Evolutionary conservation across 2,888 invertebrate genomes (phyloP), one percentile per base, ranked within the genome.

Genomic region (Drosophila pseudotakahashii): DNA sequence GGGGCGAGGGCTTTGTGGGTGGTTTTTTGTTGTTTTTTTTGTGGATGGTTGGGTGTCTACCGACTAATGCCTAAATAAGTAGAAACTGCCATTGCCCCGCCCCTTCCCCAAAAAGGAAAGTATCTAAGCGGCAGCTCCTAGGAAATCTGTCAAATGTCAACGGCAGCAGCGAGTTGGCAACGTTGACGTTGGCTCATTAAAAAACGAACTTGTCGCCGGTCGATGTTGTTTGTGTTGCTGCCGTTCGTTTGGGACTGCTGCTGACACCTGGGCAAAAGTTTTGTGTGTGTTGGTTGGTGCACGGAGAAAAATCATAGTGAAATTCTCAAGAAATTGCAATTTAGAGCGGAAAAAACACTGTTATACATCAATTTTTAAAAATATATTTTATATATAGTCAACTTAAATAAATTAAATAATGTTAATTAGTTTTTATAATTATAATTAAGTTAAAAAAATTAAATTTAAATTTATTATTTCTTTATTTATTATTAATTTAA

Each of bases 61-160:
- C 54, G 50, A 50, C 77, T 75, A 76, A 81, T 69, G 70, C 64
- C 76, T 23, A 76, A 81, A 75, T 78, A 84, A 81, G 71, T 77
- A 63, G 71, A 71, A 75, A 69, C 50, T 62, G 60, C 54, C 19
- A 19, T 19, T 19, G 19, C 19, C 19, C 30, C 30, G 5, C 10
- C 14, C 10, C 14, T 19, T 19, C 19, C 19, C 19, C 1, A 19
- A 36, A 16, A 9, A 34, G 34, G 10, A n/a, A 37, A 79, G 80
- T 82, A 77, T 64, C 70, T 58, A 39, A 69, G 70, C 70, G 70
- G 70, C 41, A 60, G 71, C 70, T 73, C 75, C 59, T 81, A 75
- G 81, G 78, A 88, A 88, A 86, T 89, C 88, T 87, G 80, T 86
- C 86, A 86, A 84, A 81, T 87, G 86, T 86, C 83, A 79, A 64